phyloP scores from a whole-genome alignment of 2,888 invertebrate species.

The Hyalella azteca region DNA sequence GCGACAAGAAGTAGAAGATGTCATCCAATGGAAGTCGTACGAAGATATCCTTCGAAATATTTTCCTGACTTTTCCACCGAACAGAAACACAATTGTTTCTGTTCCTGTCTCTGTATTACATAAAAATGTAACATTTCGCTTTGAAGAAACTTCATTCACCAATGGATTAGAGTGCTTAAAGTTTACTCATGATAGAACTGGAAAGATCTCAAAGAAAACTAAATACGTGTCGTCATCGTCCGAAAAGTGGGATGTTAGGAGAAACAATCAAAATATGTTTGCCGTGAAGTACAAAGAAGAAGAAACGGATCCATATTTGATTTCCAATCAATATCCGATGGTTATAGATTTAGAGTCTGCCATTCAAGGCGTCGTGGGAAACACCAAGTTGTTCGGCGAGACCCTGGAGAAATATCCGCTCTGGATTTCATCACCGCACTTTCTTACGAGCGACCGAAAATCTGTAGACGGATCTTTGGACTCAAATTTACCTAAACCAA shows the following conservation, averaged over 20 bases:
- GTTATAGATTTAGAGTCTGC: constrained; percentile 48
- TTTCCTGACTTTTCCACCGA: constrained; percentile 45
- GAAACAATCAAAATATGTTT: neutral
- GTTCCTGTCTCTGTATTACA: constrained; percentile 44
- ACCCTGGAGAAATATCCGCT: constrained; percentile 47
- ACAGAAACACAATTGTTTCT: constrained; percentile 41
- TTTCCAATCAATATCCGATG: constrained; percentile 15
- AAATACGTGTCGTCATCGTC: neutral
- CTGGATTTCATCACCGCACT: constrained; percentile 54
- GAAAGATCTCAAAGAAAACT: neutral
- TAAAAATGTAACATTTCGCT: constrained; percentile 49
- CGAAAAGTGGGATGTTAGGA: constrained; percentile 21
- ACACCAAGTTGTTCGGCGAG: constrained; percentile 35
- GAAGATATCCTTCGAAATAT: constrained; percentile 42
- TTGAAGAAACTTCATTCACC: constrained; percentile 23
- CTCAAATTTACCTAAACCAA: constrained; percentile 14
- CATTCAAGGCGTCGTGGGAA: constrained; percentile 41
- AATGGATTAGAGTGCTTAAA: neutral
- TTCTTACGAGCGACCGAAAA: constrained; percentile 36
- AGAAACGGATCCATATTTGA: neutral
- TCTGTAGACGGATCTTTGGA: neutral
- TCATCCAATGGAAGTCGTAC: constrained; percentile 28
- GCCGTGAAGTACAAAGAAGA: neutral
- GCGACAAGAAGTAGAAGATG: neutral
- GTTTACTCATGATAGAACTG: neutral